Evolutionary conservation across 1,140 invertebrate species (phyloP), one percentile per base, ranked within the genome.

Genomic region (Drosophila gunungcola): DNA sequence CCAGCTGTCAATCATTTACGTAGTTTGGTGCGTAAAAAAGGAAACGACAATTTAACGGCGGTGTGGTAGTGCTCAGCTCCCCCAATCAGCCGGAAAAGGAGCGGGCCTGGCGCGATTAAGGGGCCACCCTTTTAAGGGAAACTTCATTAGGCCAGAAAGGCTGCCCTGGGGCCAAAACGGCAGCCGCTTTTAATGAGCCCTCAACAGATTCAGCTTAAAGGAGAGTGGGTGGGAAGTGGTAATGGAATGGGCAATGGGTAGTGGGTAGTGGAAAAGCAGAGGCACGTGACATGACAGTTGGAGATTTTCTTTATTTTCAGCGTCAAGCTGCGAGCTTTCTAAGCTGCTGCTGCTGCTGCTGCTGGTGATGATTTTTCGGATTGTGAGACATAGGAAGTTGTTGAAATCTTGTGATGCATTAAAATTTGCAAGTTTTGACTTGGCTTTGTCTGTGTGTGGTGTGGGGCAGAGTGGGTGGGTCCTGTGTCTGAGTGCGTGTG

Each of bases 361-460:
- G 78, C 78, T 80, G 72, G 53, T 55, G 65, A 78, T 78, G 76
- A 78, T 77, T 77, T 77, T 43, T 77, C 34, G 55, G 55, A 42
- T 70, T 77, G 60, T 54, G 55, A 72, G 67, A 70, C 42, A 70
- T 72, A 39, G 73, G 53, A 79, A 88, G 79, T 63, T 83, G 70
- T 65, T 83, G 62, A 82, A 69, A 79, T 88, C 75, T 83, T 86
- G 79, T 86, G 83, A 86, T 86, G 83, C 83, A 86, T 86, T 86
- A 86, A 88, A 86, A 86, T 86, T 88, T 78, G 83, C 83, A 73
- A 88, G 75, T 88, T 86, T 83, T 88, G 84, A 86, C 83, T 86
- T 77, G 38, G 51, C 70, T 73, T 49, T 75, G 52, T 64, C 43
- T 56, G 41, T 13, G 55, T 48, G 27, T 12, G 54, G 41, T 41